A percentile compares a stretch with the other conserved stretches of the same genome.
Evolutionary conservation across 1,140 invertebrate species (phyloP).

Genomic region (Bradynema listronoti): DNA sequence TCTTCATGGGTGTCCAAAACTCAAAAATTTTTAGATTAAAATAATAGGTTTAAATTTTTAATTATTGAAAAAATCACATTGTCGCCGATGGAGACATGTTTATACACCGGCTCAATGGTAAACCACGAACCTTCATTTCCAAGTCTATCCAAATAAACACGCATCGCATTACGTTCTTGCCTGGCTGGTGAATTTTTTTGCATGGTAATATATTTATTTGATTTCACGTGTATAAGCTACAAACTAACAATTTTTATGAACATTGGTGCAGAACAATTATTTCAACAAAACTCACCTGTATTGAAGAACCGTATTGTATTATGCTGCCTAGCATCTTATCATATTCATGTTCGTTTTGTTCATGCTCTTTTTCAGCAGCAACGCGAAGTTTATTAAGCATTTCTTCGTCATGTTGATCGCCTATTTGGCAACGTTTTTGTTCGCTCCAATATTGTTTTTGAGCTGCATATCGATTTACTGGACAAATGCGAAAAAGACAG

Average conservation of each 20-base stretch:
- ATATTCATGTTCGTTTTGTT: conserved; percentile 67
- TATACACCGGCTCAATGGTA: conserved; percentile 94
- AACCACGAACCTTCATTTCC: conserved; percentile 99
- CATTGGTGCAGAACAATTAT: neutral
- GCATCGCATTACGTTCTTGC: conserved; percentile 96
- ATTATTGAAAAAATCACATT: conserved; percentile 72
- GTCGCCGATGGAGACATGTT: conserved; percentile 86
- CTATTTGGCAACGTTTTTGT: conserved; percentile 74
- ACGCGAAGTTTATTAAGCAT: conserved; percentile 88
- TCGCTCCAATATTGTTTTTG: conserved; percentile 99
- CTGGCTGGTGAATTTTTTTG: conserved; percentile 92
- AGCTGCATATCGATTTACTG: conserved; percentile 95
- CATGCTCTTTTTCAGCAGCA: conserved; percentile 56
- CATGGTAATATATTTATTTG: conserved; percentile 95
- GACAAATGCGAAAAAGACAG: conserved; percentile 97
- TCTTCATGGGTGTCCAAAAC: too few relatives aligned
- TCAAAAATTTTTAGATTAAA: too few relatives aligned
- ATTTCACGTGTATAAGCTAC: conserved; percentile 89
- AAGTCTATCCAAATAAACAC: conserved; percentile 87
- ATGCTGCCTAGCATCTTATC: conserved; percentile 82
- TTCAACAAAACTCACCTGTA: conserved; percentile 67
- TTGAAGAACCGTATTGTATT: conserved; percentile 87
- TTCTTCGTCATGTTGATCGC: conserved; percentile 68
- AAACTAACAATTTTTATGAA: neutral
- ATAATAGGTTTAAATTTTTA: too few relatives aligned